Evolutionary conservation across 92 coral and sea anemone genomes (phyloP).

Genomic region (Desmophyllum pertusum): DNA sequence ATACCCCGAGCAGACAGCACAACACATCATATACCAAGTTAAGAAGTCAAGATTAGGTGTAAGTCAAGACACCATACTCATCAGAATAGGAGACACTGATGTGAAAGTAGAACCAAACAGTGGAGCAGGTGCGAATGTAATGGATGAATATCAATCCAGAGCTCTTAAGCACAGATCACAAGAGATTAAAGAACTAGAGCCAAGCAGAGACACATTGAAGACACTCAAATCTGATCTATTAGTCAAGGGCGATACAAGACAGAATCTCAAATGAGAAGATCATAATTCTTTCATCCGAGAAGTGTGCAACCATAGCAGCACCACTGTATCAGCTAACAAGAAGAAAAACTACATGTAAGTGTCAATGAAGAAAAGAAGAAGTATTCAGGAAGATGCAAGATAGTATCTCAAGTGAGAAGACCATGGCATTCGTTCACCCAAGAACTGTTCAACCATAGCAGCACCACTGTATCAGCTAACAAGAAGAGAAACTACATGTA

Average conservation of each 20-base stretch:
- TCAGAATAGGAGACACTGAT: slow-evolving; percentile 62
- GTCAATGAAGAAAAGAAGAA: too few relatives aligned
- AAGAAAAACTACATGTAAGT: too few relatives aligned
- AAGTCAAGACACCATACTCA: slow-evolving; percentile 45
- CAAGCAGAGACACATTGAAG: slow-evolving; percentile 36
- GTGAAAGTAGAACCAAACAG: slow-evolving; percentile 48
- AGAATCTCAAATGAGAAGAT: too few relatives aligned
- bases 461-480: slow-evolving; percentile 49
- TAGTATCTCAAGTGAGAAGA: too few relatives aligned
- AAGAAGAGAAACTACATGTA: slow-evolving; percentile 42
- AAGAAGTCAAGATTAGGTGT: slow-evolving; percentile 26
- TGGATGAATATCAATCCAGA: slow-evolving; percentile 72
- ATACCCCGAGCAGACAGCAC: slow-evolving; percentile 39
- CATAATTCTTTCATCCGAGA: too few relatives aligned
- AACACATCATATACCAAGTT: slow-evolving; percentile 48
- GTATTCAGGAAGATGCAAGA: too few relatives aligned
- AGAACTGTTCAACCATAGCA: too few relatives aligned
- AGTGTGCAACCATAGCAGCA: too few relatives aligned
- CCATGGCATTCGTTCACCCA: too few relatives aligned
- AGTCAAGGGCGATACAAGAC: slow-evolving; percentile 57
- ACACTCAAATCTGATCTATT: slow-evolving; percentile 50
- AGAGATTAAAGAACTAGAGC: slow-evolving; percentile 34
- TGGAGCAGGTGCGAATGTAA: slow-evolving; percentile 63
- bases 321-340: too few relatives aligned
- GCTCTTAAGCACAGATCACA: slow-evolving; percentile 65